phyloP scores from a whole-genome alignment of 2,113 vertebrate genomes.

The Otocyon megalotis region DNA sequence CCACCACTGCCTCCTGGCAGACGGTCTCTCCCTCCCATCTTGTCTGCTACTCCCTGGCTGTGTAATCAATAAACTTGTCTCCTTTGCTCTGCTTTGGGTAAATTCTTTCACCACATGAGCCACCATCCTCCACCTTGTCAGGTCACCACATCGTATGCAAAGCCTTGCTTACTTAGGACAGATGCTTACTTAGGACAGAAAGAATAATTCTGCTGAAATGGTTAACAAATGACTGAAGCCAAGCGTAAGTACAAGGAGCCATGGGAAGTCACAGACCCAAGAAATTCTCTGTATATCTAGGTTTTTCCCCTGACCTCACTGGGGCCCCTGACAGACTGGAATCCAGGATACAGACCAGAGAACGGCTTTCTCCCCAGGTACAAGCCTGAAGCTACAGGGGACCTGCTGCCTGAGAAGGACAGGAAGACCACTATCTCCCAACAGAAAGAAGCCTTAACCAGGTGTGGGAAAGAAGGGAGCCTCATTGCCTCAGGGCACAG shows the following conservation, averaged over 20 bases:
- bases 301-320: not conserved
- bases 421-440: not conserved
- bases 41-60: not conserved
- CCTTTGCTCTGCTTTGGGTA: not conserved
- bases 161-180: not conserved
- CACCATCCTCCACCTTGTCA: not conserved
- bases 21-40: not conserved
- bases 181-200: too few species aligned
- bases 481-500: not conserved
- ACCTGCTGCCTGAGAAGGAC: not conserved
- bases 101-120: not conserved
- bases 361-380: not conserved
- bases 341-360: not conserved
- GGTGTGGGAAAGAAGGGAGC: too few species aligned
- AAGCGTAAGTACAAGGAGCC: too few species aligned
- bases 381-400: not conserved
- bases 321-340: not conserved
- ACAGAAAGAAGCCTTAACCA: not conserved
- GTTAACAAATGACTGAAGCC: not conserved
- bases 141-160: not conserved
- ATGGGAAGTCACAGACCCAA: not conserved
- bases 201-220: not conserved
- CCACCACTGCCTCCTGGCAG: not conserved
- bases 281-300: not conserved
- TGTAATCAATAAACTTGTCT: not conserved